These are phyloP conservation scores for Crioceris asparagi DNA, from an alignment of 2,888 invertebrate genomes.

Conservation along the genomic window DNA sequence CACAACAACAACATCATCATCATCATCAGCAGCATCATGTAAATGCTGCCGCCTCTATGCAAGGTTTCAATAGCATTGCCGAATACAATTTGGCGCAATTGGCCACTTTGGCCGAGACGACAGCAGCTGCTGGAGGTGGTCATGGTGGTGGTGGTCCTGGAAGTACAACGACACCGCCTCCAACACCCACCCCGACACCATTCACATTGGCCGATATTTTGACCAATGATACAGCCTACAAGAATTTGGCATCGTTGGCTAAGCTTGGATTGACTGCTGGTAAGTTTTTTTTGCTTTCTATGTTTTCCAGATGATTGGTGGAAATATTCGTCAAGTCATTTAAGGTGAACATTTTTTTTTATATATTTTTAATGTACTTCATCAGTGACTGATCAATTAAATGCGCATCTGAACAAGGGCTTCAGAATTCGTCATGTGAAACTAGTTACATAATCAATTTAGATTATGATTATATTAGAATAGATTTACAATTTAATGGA, in stretches of 20 bases:
- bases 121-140: constrained; percentile 30
- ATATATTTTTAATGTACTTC: no score
- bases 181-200: constrained; percentile 52
- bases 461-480: no score
- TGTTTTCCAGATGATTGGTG: not conserved
- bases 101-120: constrained; percentile 70
- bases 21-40: constrained; percentile 27
- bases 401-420: no score
- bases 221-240: constrained; percentile 69
- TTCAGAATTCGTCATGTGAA: no score
- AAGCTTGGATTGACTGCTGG: constrained; percentile 64
- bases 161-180: constrained; percentile 35
- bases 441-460: no score
- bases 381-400: no score
- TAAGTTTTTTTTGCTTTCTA: constrained; percentile 29
- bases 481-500: no score
- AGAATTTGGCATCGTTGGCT: constrained; percentile 81
- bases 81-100: constrained; percentile 80
- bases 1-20: constrained; percentile 27
- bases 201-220: constrained; percentile 71
- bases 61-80: constrained; percentile 60
- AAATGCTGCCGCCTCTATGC: constrained; percentile 36
- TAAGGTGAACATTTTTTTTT: no score
- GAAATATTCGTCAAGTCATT: not conserved
- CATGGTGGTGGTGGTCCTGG: no score